Conservation (phyloP, 2,797 vertebrate genomes). For the Champsocephalus gunnari region DNA sequence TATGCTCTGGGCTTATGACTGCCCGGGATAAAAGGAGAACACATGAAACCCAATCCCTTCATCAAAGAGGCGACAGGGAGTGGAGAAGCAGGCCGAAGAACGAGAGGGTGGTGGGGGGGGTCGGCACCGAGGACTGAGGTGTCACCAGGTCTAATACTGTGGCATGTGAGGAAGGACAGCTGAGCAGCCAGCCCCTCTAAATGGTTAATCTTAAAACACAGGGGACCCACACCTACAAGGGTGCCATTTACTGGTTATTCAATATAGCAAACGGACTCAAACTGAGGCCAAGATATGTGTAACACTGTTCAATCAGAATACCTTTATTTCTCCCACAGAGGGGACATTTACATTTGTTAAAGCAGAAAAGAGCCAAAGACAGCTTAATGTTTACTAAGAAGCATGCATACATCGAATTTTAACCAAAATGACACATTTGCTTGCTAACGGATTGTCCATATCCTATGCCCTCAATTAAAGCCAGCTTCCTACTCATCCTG, state of each 20-base stretch:
- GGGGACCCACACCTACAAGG: slow-evolving; percentile 36
- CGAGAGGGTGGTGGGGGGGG: neutral
- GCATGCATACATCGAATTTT: neutral
- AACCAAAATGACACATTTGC: neutral
- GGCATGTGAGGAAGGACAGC: slow-evolving; percentile 83
- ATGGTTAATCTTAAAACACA: slow-evolving; percentile 77
- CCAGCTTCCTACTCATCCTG: neutral
- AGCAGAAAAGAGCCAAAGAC: no score
- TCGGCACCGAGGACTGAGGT: slow-evolving; percentile 71
- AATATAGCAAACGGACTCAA: slow-evolving; percentile 24
- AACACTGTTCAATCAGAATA: neutral
- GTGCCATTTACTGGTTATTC: slow-evolving; percentile 27
- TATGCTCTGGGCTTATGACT: slow-evolving; percentile 82
- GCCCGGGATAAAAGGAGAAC: slow-evolving; percentile 85
- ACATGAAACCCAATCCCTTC: slow-evolving; percentile 86
- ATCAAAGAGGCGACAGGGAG: slow-evolving; percentile 86
- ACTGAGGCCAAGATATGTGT: slow-evolving; percentile 1
- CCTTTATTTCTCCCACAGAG: no score
- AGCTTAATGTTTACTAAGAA: no score
- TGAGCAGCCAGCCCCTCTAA: slow-evolving; percentile 78
- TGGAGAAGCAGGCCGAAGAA: slow-evolving; percentile 62
- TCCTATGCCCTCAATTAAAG: neutral
- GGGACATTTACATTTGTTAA: no score
- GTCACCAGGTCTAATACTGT: slow-evolving; percentile 80
- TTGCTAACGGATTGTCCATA: neutral